Evolutionary conservation across 2,113 vertebrate genomes (phyloP).

Genomic region (Epinephelus fuscoguttatus): DNA sequence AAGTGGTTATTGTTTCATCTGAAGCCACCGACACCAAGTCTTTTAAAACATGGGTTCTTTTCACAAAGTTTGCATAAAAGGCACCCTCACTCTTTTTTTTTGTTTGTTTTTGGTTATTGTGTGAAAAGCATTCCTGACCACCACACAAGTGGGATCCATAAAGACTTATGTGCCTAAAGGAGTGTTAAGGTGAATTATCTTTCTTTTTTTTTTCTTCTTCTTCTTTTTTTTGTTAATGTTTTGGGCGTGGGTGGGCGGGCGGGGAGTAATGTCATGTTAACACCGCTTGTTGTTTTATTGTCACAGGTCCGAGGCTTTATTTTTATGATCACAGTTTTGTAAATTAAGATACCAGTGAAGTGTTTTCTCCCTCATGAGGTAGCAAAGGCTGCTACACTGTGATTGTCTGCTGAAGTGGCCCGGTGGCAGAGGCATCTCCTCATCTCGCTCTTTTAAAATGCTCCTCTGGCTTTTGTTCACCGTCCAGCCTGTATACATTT

Average conservation of each 20-base stretch:
- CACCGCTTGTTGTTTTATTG: slow-evolving; percentile 59
- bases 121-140: slow-evolving; percentile 79
- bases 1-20: slow-evolving; percentile 42
- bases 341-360: slow-evolving; percentile 71
- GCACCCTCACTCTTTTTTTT: slow-evolving; percentile 43
- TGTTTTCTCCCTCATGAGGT: slow-evolving; percentile 71
- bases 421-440: slow-evolving; percentile 52
- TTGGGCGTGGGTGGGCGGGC: background rate
- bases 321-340: slow-evolving; percentile 70
- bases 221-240: slow-evolving; percentile 14
- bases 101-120: slow-evolving; percentile 10
- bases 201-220: slow-evolving; percentile 6
- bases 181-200: slow-evolving; percentile 66
- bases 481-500: slow-evolving; percentile 46
- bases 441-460: slow-evolving; percentile 17
- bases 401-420: slow-evolving; percentile 62
- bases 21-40: slow-evolving; percentile 56
- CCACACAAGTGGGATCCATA: slow-evolving; percentile 69
- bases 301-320: slow-evolving; percentile 67
- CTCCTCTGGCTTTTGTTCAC: slow-evolving; percentile 42
- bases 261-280: slow-evolving; percentile 54
- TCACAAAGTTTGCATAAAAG: slow-evolving; percentile 48
- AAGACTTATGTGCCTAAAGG: slow-evolving; percentile 82
- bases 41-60: slow-evolving; percentile 47
- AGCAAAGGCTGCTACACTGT: slow-evolving; percentile 78